These are phyloP conservation scores for Caerostris extrusa DNA, from an alignment of 1,140 invertebrate genomes.

Conservation along the genomic window DNA sequence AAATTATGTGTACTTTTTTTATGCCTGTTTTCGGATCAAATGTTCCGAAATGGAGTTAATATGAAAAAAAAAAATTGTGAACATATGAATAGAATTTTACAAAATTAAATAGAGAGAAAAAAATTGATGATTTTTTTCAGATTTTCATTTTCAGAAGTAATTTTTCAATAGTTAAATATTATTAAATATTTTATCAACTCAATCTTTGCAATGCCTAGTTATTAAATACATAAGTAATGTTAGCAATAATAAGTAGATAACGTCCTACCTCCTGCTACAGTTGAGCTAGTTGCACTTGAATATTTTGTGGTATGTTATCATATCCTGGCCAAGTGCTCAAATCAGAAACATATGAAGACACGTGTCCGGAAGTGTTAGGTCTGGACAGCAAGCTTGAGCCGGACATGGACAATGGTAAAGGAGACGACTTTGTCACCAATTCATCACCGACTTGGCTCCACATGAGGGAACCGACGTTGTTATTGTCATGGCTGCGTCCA, in stretches of 20 bases:
- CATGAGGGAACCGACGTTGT: conserved; percentile 53
- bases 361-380: conserved; percentile 36
- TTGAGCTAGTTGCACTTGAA: conserved; percentile 57
- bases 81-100: too few relatives aligned
- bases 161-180: too few relatives aligned
- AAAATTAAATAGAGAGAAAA: too few relatives aligned
- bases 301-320: conserved; percentile 55
- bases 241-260: background rate
- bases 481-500: conserved; percentile 35
- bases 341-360: conserved; percentile 66
- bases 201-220: too few relatives aligned
- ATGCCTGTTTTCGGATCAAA: too few relatives aligned
- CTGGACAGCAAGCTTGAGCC: conserved; percentile 36
- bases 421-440: conserved; percentile 59
- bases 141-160: too few relatives aligned
- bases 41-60: too few relatives aligned
- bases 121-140: too few relatives aligned
- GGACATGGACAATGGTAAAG: conserved; percentile 41
- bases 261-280: conserved; percentile 63
- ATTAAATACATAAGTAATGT: too few relatives aligned
- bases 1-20: too few relatives aligned
- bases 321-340: conserved; percentile 61
- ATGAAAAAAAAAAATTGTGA: too few relatives aligned
- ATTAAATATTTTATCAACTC: too few relatives aligned
- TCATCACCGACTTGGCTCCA: conserved; percentile 70